These are phyloP conservation scores for Melanotaenia parkinsoni DNA, from an alignment of 2,797 vertebrate genomes.

Conservation along the genomic window DNA sequence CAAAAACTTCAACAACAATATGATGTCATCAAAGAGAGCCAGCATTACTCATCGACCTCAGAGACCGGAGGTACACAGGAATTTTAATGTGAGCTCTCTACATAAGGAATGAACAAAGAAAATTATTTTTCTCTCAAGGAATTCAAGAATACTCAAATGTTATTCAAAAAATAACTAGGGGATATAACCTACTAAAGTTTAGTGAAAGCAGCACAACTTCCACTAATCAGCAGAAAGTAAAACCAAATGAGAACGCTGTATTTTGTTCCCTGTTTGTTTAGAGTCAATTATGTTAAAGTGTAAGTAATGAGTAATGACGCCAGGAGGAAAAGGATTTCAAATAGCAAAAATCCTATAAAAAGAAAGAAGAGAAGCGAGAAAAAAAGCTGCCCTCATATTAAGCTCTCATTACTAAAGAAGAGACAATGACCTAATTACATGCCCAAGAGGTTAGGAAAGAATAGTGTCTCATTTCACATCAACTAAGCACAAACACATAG, in stretches of 20 bases:
- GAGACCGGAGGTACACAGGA: conserved; percentile 66
- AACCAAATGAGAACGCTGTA: conserved; percentile 16
- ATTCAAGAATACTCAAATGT: conserved; percentile 29
- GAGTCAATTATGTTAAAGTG: conserved; percentile 32
- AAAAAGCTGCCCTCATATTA: conserved; percentile 23
- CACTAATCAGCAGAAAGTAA: conserved; percentile 34
- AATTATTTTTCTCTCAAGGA: conserved; percentile 52
- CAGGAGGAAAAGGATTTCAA: conserved; percentile 25
- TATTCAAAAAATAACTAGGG: conserved; percentile 35
- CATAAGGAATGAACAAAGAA: conserved; percentile 68
- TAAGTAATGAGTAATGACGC: conserved; percentile 30
- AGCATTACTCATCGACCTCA: conserved; percentile 79
- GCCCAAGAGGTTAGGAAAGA: conserved; percentile 44
- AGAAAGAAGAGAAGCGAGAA: background rate
- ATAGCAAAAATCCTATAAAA: conserved; percentile 30
- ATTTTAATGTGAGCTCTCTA: conserved; percentile 74
- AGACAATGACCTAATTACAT: conserved; percentile 65
- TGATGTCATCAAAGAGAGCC: conserved; percentile 84
- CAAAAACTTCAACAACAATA: conserved; percentile 71
- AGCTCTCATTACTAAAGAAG: conserved; percentile 43
- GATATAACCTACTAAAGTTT: conserved; percentile 2
- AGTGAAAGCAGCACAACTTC: conserved; percentile 18
- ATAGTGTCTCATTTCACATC: conserved; percentile 45
- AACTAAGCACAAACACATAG: conserved; percentile 1
- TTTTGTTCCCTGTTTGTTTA: conserved; percentile 23